A percentile compares a stretch with the other conserved stretches of the same genome.
Evolutionary conservation across 2,113 vertebrate species (phyloP).

Genomic region (Lynx canadensis): DNA sequence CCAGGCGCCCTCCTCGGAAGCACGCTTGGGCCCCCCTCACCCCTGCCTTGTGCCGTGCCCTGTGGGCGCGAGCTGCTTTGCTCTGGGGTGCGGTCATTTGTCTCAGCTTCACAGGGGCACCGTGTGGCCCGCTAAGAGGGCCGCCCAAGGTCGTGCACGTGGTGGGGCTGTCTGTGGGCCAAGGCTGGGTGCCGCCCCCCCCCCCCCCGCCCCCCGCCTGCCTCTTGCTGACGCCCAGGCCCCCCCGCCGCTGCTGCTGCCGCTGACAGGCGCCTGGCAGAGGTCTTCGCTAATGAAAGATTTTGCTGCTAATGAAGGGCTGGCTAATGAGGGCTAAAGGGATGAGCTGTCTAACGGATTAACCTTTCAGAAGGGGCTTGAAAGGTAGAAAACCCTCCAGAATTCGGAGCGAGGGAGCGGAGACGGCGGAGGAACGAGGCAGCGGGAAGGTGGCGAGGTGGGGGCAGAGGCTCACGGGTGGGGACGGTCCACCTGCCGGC

Average conservation of each 20-base stretch:
- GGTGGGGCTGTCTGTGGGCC: rapidly evolving
- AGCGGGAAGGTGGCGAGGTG: rapidly evolving
- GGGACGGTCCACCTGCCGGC: rapidly evolving
- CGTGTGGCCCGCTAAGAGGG: too few relatives aligned
- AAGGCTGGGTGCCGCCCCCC: rapidly evolving
- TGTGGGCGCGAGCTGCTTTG: rapidly evolving
- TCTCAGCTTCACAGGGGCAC: rapidly evolving
- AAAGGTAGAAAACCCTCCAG: not conserved
- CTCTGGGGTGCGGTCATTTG: rapidly evolving
- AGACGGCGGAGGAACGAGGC: rapidly evolving
- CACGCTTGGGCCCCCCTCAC: rapidly evolving
- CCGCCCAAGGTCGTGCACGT: rapidly evolving
- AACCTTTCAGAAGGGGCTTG: not conserved
- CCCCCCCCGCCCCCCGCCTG: not conserved
- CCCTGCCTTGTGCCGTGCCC: rapidly evolving
- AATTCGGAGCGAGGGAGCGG: rapidly evolving
- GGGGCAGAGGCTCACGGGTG: not conserved
- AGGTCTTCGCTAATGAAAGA: not conserved
- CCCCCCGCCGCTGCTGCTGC: rapidly evolving
- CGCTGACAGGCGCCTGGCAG: not conserved
- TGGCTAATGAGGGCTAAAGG: not conserved
- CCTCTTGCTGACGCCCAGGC: rapidly evolving
- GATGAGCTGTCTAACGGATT: rapidly evolving
- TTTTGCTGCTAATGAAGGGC: not conserved
- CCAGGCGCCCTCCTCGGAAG: rapidly evolving